Conservation (phyloP, 2,888 invertebrate genomes). For the Monopis laevigella region DNA sequence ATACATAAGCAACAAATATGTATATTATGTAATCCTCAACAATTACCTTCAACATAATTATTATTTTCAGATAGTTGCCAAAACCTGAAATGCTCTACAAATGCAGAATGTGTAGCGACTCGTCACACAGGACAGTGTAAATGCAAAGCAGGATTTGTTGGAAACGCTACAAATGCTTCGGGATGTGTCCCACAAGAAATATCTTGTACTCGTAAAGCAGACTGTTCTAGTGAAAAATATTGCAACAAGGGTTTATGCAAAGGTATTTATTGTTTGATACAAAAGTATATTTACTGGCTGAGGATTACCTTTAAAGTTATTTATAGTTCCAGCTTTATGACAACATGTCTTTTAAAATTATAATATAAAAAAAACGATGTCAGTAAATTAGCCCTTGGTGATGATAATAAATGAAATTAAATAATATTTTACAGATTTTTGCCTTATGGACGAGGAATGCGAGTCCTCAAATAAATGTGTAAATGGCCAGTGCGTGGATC, state of each 20-base stretch:
- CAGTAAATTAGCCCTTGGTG: too few species aligned
- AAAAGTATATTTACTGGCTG: background rate
- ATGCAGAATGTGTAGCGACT: slow-evolving; percentile 82
- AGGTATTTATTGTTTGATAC: slow-evolving; percentile 62
- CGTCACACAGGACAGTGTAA: slow-evolving; percentile 82
- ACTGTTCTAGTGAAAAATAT: slow-evolving; percentile 82
- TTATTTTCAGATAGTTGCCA: slow-evolving; percentile 79
- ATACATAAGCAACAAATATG: background rate
- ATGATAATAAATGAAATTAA: background rate
- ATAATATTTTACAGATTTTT: slow-evolving; percentile 76
- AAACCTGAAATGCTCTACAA: slow-evolving; percentile 79
- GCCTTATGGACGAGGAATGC: slow-evolving; percentile 83
- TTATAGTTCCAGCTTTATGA: too few species aligned
- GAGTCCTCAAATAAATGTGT: slow-evolving; percentile 80
- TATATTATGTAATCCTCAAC: background rate
- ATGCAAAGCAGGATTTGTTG: slow-evolving; percentile 81
- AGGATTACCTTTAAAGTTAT: too few species aligned
- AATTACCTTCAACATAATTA: slow-evolving; percentile 5
- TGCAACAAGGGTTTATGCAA: slow-evolving; percentile 84
- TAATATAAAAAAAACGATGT: too few species aligned
- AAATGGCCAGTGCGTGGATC: slow-evolving; percentile 83
- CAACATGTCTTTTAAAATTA: too few species aligned
- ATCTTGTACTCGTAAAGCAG: slow-evolving; percentile 73
- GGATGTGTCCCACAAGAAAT: slow-evolving; percentile 83
- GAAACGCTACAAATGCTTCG: slow-evolving; percentile 74